Conservation (phyloP, 1,140 invertebrate species). For the Galleria mellonella region DNA sequence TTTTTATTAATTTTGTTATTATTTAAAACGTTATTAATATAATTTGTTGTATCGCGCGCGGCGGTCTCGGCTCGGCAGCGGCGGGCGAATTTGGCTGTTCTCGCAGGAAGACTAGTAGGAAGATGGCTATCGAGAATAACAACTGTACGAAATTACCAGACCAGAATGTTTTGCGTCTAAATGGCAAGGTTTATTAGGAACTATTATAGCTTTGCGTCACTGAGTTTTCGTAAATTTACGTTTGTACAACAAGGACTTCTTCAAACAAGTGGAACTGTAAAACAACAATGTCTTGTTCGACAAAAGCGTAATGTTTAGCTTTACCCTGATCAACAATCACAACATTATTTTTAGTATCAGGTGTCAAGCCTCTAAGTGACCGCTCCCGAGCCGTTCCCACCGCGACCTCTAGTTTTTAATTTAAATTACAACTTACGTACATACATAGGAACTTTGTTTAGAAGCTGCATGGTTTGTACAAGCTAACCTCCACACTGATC, state of each 20-base stretch:
- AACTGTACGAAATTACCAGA: not conserved
- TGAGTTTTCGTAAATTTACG: no score
- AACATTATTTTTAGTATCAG: constrained; percentile 36
- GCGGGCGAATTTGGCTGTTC: constrained; percentile 25
- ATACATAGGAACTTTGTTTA: constrained; percentile 74
- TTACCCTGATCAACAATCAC: constrained; percentile 53
- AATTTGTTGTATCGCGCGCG: constrained; percentile 68
- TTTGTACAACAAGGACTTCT: no score
- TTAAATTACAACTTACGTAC: constrained; percentile 72
- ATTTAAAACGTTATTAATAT: constrained; percentile 74
- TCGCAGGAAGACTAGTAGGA: constrained; percentile 60
- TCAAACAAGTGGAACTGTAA: no score
- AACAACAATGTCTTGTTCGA: constrained; percentile 13
- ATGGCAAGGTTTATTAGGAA: constrained; percentile 25
- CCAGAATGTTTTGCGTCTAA: not conserved
- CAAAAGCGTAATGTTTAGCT: constrained; percentile 8
- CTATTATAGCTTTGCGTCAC: constrained; percentile 7
- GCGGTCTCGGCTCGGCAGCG: constrained; percentile 37
- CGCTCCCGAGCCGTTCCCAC: constrained; percentile 30
- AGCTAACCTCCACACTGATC: constrained; percentile 70
- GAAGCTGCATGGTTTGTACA: constrained; percentile 74
- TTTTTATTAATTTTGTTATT: constrained; percentile 68
- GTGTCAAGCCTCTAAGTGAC: constrained; percentile 17
- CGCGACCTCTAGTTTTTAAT: constrained; percentile 62
- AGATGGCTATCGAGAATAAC: constrained; percentile 21